Conservation (phyloP, 2,888 invertebrate species). For the Andrena chrysosceles region DNA sequence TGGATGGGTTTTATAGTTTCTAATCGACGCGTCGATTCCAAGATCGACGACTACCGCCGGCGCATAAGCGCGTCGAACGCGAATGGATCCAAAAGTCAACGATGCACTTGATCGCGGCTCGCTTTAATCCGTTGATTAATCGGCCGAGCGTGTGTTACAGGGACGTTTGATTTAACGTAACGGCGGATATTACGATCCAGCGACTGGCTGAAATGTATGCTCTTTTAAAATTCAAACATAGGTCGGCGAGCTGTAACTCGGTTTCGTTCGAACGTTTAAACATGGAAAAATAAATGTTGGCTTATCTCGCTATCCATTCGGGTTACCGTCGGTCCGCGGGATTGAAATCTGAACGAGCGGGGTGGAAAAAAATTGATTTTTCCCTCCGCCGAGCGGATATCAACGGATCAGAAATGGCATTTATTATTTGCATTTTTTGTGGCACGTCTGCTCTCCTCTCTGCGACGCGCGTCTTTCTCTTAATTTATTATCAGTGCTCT, state of each 20-base stretch:
- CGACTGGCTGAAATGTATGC: neutral
- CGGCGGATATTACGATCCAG: constrained; percentile 17
- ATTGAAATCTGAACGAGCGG: constrained; percentile 11
- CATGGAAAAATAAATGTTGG: constrained; percentile 33
- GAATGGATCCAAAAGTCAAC: constrained; percentile 6
- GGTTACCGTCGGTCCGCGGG: constrained; percentile 18
- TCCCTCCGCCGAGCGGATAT: neutral
- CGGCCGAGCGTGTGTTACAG: constrained; percentile 1
- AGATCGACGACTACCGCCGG: neutral
- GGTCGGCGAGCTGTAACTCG: neutral
- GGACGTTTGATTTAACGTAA: constrained; percentile 18
- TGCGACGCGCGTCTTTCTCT: neutral
- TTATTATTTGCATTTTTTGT: constrained; percentile 20
- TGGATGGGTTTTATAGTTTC: constrained; percentile 21
- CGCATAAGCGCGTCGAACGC: neutral
- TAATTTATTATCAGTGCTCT: constrained; percentile 57
- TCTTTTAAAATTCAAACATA: constrained; percentile 11
- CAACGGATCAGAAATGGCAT: constrained; percentile 12
- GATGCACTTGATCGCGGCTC: neutral
- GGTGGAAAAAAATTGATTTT: constrained; percentile 20
- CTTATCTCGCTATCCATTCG: constrained; percentile 30
- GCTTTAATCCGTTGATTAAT: constrained; percentile 22
- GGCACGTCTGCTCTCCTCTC: neutral
- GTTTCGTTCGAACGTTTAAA: constrained; percentile 24
- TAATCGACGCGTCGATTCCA: neutral